Base-by-base conservation (phyloP, 2,888 invertebrate genomes). In the Aporophyla lueneburgensis region DNA sequence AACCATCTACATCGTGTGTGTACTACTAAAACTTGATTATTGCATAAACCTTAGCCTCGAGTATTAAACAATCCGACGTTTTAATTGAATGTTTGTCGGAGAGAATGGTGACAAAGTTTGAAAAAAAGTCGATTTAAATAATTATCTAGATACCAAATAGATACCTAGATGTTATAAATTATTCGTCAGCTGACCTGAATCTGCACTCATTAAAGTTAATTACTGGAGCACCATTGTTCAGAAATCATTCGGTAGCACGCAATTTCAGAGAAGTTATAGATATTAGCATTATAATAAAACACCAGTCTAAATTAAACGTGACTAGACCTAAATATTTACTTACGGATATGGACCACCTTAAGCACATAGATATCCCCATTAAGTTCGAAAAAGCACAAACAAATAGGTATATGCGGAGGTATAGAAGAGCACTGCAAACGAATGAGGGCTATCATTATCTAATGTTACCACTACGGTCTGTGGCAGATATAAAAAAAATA, bases 161-260 rank as follows among this genome's bases (percentile, higher is more conserved):
- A 21, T 16, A 19, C 33, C 33, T 33, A 12, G 19, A 24, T 27
- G 16, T n/a, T 12, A 27, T 33, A 56, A 56, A 49, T 24, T 24
- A 16, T 21, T 19, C 24, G 14, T 14, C 73, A 59, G 27, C 16
- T 51, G 62, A 72, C 79, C 62, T 49, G 27, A 63, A 27, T 53
- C 27, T 46, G 4, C 21, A 58, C 5, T 53, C 5, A 78, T 63
- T 68, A n/a, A 63, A 72, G 10, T 46, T 71, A 46, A 62, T 78
- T 79, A 73, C 58, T 63, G 63, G 62, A 62, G 51, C 74, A 56
- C n/a, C 61, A 75, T 71, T 80, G 53, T 80, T 80, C 14, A 66
- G 12, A 63, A 24, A 24, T 46, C 14, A 40, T 65, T 54, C 10
- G 46, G 2, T 24, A 40, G 5, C 80, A 79, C 65, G 79, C 80